These are phyloP conservation scores for Pedetes capensis DNA, from an alignment of 2,113 vertebrate genomes.

Conservation along the genomic window DNA sequence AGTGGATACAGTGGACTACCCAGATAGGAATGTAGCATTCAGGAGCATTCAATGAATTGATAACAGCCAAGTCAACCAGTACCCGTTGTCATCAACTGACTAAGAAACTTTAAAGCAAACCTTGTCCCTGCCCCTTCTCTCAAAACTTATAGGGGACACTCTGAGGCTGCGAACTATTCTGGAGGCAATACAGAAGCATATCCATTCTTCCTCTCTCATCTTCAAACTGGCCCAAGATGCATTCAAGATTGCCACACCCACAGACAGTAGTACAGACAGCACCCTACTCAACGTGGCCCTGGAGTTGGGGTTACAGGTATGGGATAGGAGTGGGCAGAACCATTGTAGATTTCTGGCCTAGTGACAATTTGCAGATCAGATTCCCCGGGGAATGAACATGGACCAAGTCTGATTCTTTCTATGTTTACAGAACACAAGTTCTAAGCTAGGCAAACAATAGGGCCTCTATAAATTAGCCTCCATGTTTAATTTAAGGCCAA, in stretches of 20 bases:
- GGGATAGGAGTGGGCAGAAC: background rate
- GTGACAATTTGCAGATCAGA: background rate
- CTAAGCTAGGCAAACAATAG: background rate
- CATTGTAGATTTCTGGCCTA: background rate
- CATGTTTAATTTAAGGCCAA: conserved; percentile 47
- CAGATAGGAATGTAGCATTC: background rate
- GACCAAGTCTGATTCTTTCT: conserved; percentile 27
- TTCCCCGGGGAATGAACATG: background rate
- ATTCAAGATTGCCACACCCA: conserved; percentile 97
- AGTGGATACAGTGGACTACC: background rate
- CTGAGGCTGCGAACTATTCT: conserved; percentile 94
- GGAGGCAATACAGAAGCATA: conserved; percentile 98
- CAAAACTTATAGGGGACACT: conserved; percentile 90
- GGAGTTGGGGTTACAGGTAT: conserved; percentile 97
- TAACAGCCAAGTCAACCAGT: background rate
- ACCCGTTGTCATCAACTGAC: background rate
- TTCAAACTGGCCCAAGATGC: conserved; percentile 99
- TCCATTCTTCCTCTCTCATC: conserved; percentile 98
- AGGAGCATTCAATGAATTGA: background rate
- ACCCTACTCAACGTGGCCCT: conserved; percentile 96
- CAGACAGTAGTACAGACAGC: conserved; percentile 93
- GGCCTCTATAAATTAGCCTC: background rate
- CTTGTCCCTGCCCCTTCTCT: background rate
- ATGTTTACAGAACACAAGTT: conserved; percentile 13
- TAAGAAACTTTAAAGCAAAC: background rate